Evolutionary conservation across 2,888 invertebrate species (phyloP), one percentile per base, ranked within the genome.

Genomic region (Drosophila quinaria): DNA sequence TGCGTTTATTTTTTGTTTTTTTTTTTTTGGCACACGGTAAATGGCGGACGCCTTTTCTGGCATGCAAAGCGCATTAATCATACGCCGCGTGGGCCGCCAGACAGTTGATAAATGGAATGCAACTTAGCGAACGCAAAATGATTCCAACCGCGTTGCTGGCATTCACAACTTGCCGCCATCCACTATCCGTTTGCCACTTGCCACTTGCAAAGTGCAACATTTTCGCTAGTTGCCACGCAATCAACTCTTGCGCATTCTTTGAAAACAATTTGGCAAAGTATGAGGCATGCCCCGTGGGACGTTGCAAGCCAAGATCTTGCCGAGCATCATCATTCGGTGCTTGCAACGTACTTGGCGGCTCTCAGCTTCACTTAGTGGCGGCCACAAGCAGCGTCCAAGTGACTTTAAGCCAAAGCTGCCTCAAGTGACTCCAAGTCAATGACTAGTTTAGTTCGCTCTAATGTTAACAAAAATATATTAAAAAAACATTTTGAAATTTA

Each of bases 101-200:
- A 50, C 81, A 68, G 47, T 62, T 81, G 86, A 86, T 82, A 80
- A 81, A 86, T 81, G 83, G 67, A 67, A 65, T 66, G 74, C 70
- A 69, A 56, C 60, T 68, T 67, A 42, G 62, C 67, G 47, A 31
- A 47, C 50, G 50, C 50, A 55, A 56, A 44, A 51, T 31, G 46
- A 10, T 19, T 74, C 62, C 69, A 74, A 22, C 50, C 46, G 13
- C 46, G n/a, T 19, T 31, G 33, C 51, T 25, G 56, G 41, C 59
- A 41, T 49, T 39, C 22, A 42, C 31, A 10, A 19, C 42, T 25
- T 44, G 42, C 25, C 1, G n/a, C 41, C 6, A 25, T 25, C 25
- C 22, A 41, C 19, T 49, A 31, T 33, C 56, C 59, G 37, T 46
- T 41, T 19, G 17, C 35, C 15, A 3, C 29, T 33, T 44, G 11